A percentile compares a stretch with the other conserved stretches of the same genome.
These are phyloP conservation scores for Diorhabda carinulata DNA, from an alignment of 1,140 invertebrate species.

Conservation along the genomic window DNA sequence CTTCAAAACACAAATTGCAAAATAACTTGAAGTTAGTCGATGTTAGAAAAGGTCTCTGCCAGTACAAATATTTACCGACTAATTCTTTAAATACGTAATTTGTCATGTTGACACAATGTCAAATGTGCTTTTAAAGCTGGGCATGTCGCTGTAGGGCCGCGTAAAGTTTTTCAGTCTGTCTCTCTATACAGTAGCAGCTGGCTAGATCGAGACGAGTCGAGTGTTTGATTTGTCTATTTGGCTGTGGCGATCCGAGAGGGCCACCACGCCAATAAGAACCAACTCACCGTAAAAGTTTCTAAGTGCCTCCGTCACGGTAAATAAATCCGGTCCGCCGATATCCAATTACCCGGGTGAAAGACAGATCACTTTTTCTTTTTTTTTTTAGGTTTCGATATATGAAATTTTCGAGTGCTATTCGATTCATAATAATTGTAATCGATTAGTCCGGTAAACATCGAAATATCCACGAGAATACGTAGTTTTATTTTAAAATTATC, in stretches of 20 bases:
- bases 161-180: background rate
- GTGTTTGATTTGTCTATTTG: constrained; percentile 33
- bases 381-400: too few relatives aligned
- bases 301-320: constrained; percentile 15
- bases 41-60: background rate
- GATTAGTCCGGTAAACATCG: too few relatives aligned
- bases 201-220: constrained; percentile 16
- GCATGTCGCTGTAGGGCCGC: constrained; percentile 6
- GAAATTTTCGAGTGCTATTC: too few relatives aligned
- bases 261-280: constrained; percentile 27
- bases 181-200: constrained; percentile 23
- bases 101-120: constrained; percentile 28
- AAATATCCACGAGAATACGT: too few relatives aligned
- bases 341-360: background rate
- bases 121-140: constrained; percentile 22
- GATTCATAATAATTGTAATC: too few relatives aligned
- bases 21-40: background rate
- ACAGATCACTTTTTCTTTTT: background rate
- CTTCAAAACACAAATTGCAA: background rate
- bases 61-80: constrained; percentile 18
- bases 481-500: too few relatives aligned
- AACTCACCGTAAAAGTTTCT: constrained; percentile 35
- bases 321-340: constrained; percentile 8
- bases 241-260: constrained; percentile 7
- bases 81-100: constrained; percentile 23